Evolutionary conservation across 2,888 invertebrate species (phyloP), one percentile per base, ranked within the genome.

Genomic region (Caradrina clavipalpis): DNA sequence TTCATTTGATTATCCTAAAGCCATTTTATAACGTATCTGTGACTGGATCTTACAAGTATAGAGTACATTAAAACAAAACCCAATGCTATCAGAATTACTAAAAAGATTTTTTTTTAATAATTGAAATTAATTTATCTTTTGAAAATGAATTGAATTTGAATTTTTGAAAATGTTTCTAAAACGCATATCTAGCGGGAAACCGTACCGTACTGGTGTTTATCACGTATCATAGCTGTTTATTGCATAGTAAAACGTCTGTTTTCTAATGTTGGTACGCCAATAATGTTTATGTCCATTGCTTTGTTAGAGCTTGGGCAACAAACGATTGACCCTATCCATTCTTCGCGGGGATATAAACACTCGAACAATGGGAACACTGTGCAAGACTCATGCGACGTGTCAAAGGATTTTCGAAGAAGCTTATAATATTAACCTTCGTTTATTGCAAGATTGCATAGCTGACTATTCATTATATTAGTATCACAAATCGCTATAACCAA

Each of bases 201-300:
- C 22, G 73, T 62, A 57, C 73, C 21, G 51, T 76, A 64, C 50
- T 26, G 56, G 69, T 78, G 78, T 82, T 85, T 86, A 83, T 85
- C 73, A 72, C 80, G 71, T 80, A 81, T 81, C 62, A 71, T 69
- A 65, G 50, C 54, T 69, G 73, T 80, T 80, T 81, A 80, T 66
- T 80, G 56, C 75, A 60, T 64, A 70, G 67, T 69, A 69, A 81
- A 81, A 70, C 58, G 71, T 70, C 69, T 58, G 66, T 81, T 79
- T 72, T 69, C 79, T 71, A 75, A 78, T 78, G 51, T 55, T 74
- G 71, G 60, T 68, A 49, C 58, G 62, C 67, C 53, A 63, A 60
- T 76, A 73, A 76, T 76, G 70, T 78, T 72, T 78, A 69, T 70
- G 74, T 68, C 50, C 66, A 56, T 71, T 53, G 79, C 77, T 77